Base-by-base conservation (phyloP, 37 sponge, comb jelly and placozoan genomes). In the Oopsacas minuta region DNA sequence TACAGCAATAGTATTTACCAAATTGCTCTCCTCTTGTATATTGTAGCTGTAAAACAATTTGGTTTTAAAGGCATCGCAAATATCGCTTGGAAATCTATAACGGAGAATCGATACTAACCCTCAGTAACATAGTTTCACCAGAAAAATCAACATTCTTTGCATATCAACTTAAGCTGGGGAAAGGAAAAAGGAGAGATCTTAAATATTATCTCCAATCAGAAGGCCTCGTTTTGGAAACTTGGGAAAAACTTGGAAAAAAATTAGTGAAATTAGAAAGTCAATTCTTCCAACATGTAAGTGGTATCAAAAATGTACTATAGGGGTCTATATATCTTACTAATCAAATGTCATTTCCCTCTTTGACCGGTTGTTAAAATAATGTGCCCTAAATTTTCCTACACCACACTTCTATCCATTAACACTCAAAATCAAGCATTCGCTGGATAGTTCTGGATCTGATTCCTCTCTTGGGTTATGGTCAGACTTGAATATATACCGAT, bases 151-250 rank as follows among this genome's bases (percentile, higher is more conserved):
- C 75, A 7, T 61, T 61, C 75, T 25, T 25, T 32, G 75, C 75
- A 25, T 61, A 61, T 61, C 75, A 61, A 5, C 75, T 61, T 61
- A 61, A 61, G 22, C 75, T 61, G 7, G 75, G 75, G 5, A 61
- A n/a, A n/a, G 30, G 75, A 10, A 61, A 61, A 61, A 32, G 75
- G 75, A 61, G 28, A 61, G 75, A 61, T 7, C 75, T 61, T 10
- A 61, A n/a, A 61, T 61, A 61, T 61, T 61, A 61, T 61, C 75
- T 61, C 30, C 75, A 25, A 61, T 61, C 75, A 20, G 75, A 61
- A 25, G 75, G 75, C 5, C 30, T 61, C 7, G 28, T 25, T 61
- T n/a, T 61, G 22, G 22, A 25, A 25, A 61, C 75, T 61, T 61
- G 75, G 75, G 75, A 61, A 32, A 25, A 25, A 61, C 75, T 61